Base-by-base conservation (phyloP, 1,140 invertebrate genomes). In the Drosophila ficusphila region DNA sequence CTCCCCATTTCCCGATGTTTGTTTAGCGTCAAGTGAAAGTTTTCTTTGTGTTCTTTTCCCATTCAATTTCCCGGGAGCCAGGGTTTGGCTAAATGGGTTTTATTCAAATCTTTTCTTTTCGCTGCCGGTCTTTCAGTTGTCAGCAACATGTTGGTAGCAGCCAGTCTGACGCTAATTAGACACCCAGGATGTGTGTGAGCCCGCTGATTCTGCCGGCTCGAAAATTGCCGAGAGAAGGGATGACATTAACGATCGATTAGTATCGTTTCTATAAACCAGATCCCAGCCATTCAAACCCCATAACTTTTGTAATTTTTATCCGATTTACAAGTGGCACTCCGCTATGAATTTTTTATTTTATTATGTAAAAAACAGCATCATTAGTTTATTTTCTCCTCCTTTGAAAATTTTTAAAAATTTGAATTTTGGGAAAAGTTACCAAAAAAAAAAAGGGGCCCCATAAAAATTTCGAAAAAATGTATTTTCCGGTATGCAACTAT, bases 71-170 rank as follows among this genome's bases (percentile, higher is more conserved):
- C 19, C 12, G n/a, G 14, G 29, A 4, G 27, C n/a, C 0, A 11
- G 16, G 5, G 11, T 12, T 0, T 47, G 47, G 7, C 4, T 44
- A 68, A 58, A 36, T 16, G 33, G 34, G 31, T 65, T 65, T 53
- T 53, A 53, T 53, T 53, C 29, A 49, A 64, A 64, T 64, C 61
- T 36, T 64, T 31, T 27, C 9, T 12, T 29, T 16, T 19, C 33
- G n/a, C 18, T 58, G 52, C 29, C 18, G 53, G 47, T 62, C 69
- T 67, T 79, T 77, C 78, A 77, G 52, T 64, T 85, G 81, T 85
- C 81, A 79, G 76, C 81, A 86, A 79, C 76, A 81, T 85, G 81
- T 85, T 86, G 81, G 81, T 44, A 69, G 72, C 61, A 56, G 81
- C 72, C 67, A 76, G 44, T 49, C 72, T 85, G 81, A 85, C 81